A percentile compares a stretch with the other conserved stretches of the same genome.
phyloP scores from a whole-genome alignment of 2,113 vertebrate species.

The Brachyistius frenatus region DNA sequence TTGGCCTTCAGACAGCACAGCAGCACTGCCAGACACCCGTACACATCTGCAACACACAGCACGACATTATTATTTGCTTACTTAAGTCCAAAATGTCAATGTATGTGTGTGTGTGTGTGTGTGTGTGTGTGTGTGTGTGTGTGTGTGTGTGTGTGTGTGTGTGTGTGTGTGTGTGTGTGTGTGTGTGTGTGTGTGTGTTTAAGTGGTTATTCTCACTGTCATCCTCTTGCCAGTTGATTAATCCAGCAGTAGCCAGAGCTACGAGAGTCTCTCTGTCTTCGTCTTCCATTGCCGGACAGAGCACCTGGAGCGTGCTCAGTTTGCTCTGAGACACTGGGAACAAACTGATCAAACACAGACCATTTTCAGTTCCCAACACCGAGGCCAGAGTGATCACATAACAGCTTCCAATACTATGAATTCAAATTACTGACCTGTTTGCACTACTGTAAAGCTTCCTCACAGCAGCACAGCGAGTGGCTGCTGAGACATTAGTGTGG shows the following conservation, averaged over 20 bases:
- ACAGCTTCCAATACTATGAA: not conserved
- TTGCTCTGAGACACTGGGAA: constrained; percentile 89
- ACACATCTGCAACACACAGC: constrained; percentile 86
- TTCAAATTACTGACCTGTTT: constrained; percentile 84
- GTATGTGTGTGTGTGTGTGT: not conserved
- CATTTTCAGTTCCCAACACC: constrained; percentile 7
- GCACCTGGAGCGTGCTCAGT: constrained; percentile 91
- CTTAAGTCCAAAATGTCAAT: not conserved
- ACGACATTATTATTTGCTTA: not conserved
- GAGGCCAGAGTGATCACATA: not conserved
- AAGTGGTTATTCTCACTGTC: constrained; percentile 77
- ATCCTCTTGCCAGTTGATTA: constrained; percentile 88
- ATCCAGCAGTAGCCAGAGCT: constrained; percentile 87
- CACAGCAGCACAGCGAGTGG: constrained; percentile 76
- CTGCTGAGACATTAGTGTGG: constrained; percentile 56
- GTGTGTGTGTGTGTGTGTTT: not conserved
- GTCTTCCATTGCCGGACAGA: constrained; percentile 87
- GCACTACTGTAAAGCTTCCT: constrained; percentile 85
- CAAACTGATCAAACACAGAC: constrained; percentile 81
- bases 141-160: constrained; percentile 8
- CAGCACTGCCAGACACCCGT: constrained; percentile 90
- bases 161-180: not conserved
- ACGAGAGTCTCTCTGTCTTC: constrained; percentile 89
- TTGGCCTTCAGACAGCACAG: constrained; percentile 88
- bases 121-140: not conserved